Conservation (phyloP, 2,888 invertebrate genomes). For the Drosophila ezoana region DNA sequence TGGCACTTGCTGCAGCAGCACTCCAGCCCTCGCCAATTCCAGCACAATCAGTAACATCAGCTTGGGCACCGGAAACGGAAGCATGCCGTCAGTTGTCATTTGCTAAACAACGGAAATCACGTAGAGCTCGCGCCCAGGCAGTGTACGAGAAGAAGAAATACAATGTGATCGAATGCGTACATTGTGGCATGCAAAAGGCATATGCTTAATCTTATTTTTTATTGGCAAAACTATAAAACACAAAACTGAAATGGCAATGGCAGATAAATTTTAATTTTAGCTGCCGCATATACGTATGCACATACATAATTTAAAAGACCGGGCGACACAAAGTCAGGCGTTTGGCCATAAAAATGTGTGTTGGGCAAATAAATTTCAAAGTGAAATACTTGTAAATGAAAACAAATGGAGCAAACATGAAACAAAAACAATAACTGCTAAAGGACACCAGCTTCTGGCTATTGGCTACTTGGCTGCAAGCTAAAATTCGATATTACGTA, state of each 20-base stretch:
- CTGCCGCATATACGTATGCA: constrained; percentile 43
- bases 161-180: constrained; percentile 15
- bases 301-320: constrained; percentile 64
- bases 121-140: constrained; percentile 5
- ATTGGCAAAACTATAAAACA: constrained; percentile 53
- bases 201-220: constrained; percentile 41
- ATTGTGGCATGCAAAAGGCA: constrained; percentile 31
- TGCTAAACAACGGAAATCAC: constrained; percentile 35
- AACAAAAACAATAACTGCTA: constrained; percentile 56
- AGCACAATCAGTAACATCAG: neutral
- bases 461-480: constrained; percentile 22
- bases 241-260: constrained; percentile 38
- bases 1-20: constrained; percentile 9
- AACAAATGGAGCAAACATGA: constrained; percentile 68
- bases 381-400: constrained; percentile 81
- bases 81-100: constrained; percentile 26
- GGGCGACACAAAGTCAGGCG: constrained; percentile 47
- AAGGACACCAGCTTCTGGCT: constrained; percentile 34
- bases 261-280: constrained; percentile 74
- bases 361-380: constrained; percentile 74
- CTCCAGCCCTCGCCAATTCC: neutral
- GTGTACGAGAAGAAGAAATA: neutral
- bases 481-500: constrained; percentile 64
- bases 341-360: constrained; percentile 78
- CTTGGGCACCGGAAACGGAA: constrained; percentile 22